Evolutionary conservation across 2,888 invertebrate genomes (phyloP).

Genomic region (Hydriomena furcata): DNA sequence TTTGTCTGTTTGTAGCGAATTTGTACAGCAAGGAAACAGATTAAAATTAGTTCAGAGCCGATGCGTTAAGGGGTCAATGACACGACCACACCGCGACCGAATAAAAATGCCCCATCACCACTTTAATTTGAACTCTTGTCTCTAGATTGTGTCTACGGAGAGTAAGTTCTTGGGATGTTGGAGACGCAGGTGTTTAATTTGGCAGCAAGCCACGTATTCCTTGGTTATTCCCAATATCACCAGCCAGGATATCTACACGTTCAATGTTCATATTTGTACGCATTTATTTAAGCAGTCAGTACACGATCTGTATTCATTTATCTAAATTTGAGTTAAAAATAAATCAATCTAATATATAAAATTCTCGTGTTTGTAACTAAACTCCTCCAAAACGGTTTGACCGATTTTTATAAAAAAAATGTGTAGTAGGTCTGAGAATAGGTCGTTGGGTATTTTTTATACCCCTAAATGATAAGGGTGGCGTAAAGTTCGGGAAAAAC

Average conservation of each 20-base stretch:
- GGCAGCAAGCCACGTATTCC: conserved; percentile 55
- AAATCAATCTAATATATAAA: no score
- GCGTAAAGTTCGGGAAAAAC: no score
- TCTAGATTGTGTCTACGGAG: conserved; percentile 20
- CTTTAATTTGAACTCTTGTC: conserved; percentile 43
- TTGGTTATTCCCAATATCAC: conserved; percentile 32
- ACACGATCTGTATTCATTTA: no score
- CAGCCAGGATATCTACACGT: conserved; percentile 7
- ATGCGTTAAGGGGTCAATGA: conserved; percentile 79
- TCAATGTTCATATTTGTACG: neutral
- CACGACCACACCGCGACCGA: conserved; percentile 56
- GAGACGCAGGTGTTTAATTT: conserved; percentile 50
- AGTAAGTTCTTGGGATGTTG: conserved; percentile 42
- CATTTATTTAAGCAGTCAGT: no score
- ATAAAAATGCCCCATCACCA: conserved; percentile 57
- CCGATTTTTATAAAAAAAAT: no score
- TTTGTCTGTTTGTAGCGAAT: conserved; percentile 29
- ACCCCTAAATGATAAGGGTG: no score
- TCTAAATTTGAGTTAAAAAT: no score
- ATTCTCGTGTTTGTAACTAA: no score
- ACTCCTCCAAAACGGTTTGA: no score
- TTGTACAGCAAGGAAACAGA: conserved; percentile 58
- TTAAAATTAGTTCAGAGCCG: conserved; percentile 74
- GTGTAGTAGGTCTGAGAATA: no score
- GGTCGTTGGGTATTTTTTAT: no score